Evolutionary conservation across 2,888 invertebrate species (phyloP).

Genomic region (Trichogramma evanescens): DNA sequence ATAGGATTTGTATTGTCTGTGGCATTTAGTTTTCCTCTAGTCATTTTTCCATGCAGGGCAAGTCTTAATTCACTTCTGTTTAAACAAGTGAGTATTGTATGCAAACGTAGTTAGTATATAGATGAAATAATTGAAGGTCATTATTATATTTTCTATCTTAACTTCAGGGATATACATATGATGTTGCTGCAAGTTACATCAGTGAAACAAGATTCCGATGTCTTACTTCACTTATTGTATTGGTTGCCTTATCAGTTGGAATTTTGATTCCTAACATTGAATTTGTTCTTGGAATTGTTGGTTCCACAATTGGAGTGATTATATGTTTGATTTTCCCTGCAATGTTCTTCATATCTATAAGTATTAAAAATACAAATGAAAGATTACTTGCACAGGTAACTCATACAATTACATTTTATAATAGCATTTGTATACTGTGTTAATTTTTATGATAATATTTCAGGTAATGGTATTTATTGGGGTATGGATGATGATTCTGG

Average conservation of each 20-base stretch:
- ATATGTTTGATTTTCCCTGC: conserved; percentile 92
- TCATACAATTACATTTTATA: too few relatives aligned
- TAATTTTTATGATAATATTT: conserved; percentile 34
- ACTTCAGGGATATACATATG: conserved; percentile 61
- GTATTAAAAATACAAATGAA: conserved; percentile 78
- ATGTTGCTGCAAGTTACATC: conserved; percentile 63
- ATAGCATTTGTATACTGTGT: not conserved
- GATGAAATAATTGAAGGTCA: not conserved
- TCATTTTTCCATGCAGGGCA: conserved; percentile 92
- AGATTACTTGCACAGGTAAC: conserved; percentile 57
- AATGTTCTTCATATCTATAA: conserved; percentile 77
- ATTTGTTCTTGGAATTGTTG: conserved; percentile 86
- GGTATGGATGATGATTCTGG: conserved; percentile 78
- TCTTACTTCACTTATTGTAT: conserved; percentile 74
- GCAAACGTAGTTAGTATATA: not conserved
- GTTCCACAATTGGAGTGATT: conserved; percentile 90
- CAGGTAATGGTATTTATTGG: conserved; percentile 74
- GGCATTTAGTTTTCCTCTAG: conserved; percentile 92
- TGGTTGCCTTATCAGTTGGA: conserved; percentile 69
- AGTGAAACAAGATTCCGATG: conserved; percentile 76
- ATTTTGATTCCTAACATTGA: conserved; percentile 90
- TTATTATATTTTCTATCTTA: conserved; percentile 5
- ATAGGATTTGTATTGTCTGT: conserved; percentile 90
- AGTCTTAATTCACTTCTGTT: conserved; percentile 88
- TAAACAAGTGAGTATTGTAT: conserved; percentile 25